These are phyloP conservation scores for Reticulitermes lucifugus DNA, from an alignment of 2,888 invertebrate species.

Conservation along the genomic window DNA sequence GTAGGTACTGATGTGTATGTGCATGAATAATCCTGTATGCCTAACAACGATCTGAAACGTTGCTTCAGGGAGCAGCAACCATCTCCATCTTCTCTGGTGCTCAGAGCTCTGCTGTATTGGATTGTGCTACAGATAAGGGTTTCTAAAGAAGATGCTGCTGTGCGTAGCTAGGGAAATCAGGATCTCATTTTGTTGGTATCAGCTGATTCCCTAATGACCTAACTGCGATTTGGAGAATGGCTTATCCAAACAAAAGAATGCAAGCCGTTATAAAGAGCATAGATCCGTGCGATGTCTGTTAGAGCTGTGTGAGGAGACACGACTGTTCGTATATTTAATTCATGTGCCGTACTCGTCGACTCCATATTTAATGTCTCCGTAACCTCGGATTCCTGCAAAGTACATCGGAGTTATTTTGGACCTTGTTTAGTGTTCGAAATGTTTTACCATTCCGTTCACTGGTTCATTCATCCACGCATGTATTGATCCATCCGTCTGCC, in stretches of 20 bases:
- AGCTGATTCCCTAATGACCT: constrained; percentile 3
- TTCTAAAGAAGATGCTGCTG: neutral
- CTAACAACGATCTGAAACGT: too few relatives aligned
- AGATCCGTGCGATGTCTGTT: neutral
- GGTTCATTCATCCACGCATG: too few relatives aligned
- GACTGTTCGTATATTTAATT: neutral
- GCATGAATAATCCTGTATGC: too few relatives aligned
- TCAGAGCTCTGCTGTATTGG: too few relatives aligned
- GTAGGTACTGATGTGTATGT: too few relatives aligned
- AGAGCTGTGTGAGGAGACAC: neutral
- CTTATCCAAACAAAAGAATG: neutral
- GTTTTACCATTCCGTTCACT: too few relatives aligned
- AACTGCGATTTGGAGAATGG: neutral
- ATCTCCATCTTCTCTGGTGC: too few relatives aligned
- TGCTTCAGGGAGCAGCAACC: too few relatives aligned
- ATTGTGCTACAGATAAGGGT: too few relatives aligned
- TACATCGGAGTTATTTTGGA: too few relatives aligned
- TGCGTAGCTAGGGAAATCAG: constrained; percentile 7
- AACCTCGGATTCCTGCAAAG: neutral
- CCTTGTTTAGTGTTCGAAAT: too few relatives aligned
- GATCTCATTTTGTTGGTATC: neutral
- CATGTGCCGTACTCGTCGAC: neutral
- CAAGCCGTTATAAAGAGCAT: neutral
- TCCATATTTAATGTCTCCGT: neutral
- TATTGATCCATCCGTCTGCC: too few relatives aligned